Base-by-base conservation (phyloP, 1,140 invertebrate genomes). In the Drosophila punjabiensis region DNA sequence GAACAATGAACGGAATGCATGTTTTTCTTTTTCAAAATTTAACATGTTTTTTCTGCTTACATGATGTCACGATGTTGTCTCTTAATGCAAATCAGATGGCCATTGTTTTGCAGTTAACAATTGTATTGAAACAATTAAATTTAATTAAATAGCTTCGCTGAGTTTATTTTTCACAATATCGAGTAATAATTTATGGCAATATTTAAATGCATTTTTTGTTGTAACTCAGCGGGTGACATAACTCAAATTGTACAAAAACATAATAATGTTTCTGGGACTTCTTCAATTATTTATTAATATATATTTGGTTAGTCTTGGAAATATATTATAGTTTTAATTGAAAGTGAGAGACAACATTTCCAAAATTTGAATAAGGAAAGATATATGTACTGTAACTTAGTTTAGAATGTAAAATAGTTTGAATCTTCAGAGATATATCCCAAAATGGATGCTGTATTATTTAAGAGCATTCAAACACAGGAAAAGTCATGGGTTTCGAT, bases 21-120 rank as follows among this genome's bases (percentile, higher is more conserved):
- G 32, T 30, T 64, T 33, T 13, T 30, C 52, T 20, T 33, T 55
- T 37, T 24, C 7, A 4, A 67, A 14, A 35, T 41, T 28, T 4
- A 73, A 73, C 67, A 73, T 10, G 43, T 33, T 60, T 73, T 73
- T 71, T 24, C 20, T 69, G 32, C 50, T 53, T 69, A 73, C 69
- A 65, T 41, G 18, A 20, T 35, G 35, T 59, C 53, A 39, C 28
- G 63, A 35, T 35, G 52, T 30, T 28, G 65, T 18, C 53, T 71
- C 55, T 18, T 74, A 56, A 70, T 70, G 39, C 39, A 56, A 56
- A 69, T 71, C 50, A 37, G 9, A 20, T 43, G 30, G 16, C 47
- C 13, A 74, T 74, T 61, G 45, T 74, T 14, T 52, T 16, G 13
- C 37, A 32, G 32, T 61, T 61, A 73, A 61, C 45, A 52, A 60